Base-by-base conservation (phyloP, 2,888 invertebrate genomes). In the Lampropteryx suffumata region DNA sequence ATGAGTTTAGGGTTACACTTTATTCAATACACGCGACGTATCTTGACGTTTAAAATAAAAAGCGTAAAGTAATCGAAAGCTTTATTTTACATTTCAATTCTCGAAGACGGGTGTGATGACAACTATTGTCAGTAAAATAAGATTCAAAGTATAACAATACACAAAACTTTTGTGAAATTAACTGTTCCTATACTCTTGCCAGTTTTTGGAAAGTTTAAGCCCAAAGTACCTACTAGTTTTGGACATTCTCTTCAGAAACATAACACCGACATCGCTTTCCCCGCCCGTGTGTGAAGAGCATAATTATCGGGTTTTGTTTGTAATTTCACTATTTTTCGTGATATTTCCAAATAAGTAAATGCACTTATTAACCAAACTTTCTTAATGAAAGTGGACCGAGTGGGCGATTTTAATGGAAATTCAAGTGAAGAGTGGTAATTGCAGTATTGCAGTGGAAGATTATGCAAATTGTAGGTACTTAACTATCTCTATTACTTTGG, bases 251-350 rank as follows among this genome's bases (percentile, higher is more conserved):
- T 50, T 51, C 40, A 24, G 43, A 56, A 55, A 58, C 54, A 52
- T 43, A 48, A 37, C 42, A 39, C 13, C 11, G 17, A 7, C 8
- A 30, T 42, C 27, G 32, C 57, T 59, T 59, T 59, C 55, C 32
- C 50, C 41, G 26, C 32, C 24, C 37, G 35, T 49, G 39, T 49
- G 50, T 51, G 45, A 52, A 48, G 36, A 29, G 44, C 33, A 49
- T 55, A 56, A 59, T 62, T 54, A 59, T 41, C 56, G 36, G 27
- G 48, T 49, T 51, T 32, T 59, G 59, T 57, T 50, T 53, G 50
- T 57, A 48, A 61, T 62, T 62, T 62, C 59, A 37, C 62, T 50
- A 28, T 39, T 56, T 52, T 54, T 48, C 24, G 33, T 26, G 27
- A 37, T 48, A 53, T 51, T 37, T 35, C 40, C 41, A 43, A 36